phyloP scores from a whole-genome alignment of 1,140 invertebrate species.

The Brachionus sp. region DNA sequence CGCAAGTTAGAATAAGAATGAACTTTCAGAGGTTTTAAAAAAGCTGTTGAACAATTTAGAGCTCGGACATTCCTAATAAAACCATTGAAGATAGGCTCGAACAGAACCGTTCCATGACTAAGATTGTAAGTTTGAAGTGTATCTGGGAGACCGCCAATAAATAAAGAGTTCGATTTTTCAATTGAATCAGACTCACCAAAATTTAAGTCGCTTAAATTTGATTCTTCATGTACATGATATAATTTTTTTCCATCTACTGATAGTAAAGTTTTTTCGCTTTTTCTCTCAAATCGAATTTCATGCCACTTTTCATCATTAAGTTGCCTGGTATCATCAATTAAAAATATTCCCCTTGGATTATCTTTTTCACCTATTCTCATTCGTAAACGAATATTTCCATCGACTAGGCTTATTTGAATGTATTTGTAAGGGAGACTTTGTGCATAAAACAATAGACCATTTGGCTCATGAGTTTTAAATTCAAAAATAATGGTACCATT shows the following conservation, averaged over 20 bases:
- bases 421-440: constrained; percentile 55
- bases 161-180: constrained; percentile 66
- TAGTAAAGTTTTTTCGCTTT: background rate
- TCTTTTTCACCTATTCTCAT: constrained; percentile 59
- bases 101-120: constrained; percentile 20
- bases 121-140: constrained; percentile 47
- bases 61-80: constrained; percentile 18
- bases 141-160: constrained; percentile 79
- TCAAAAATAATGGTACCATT: constrained; percentile 78
- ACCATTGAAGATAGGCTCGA: constrained; percentile 21
- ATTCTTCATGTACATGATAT: constrained; percentile 20
- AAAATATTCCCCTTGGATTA: constrained; percentile 46
- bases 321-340: constrained; percentile 60
- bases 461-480: constrained; percentile 84
- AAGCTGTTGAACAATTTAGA: background rate
- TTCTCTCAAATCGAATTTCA: constrained; percentile 57
- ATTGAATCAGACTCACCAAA: background rate
- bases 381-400: constrained; percentile 64
- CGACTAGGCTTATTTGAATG: constrained; percentile 27
- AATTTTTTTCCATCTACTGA: background rate
- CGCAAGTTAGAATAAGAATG: background rate
- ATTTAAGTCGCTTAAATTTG: background rate
- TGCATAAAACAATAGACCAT: constrained; percentile 87
- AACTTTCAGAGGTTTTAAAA: background rate
- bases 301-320: constrained; percentile 70